These are phyloP conservation scores for Danio jaintianensis DNA, from an alignment of 2,797 vertebrate genomes.

Conservation along the genomic window DNA sequence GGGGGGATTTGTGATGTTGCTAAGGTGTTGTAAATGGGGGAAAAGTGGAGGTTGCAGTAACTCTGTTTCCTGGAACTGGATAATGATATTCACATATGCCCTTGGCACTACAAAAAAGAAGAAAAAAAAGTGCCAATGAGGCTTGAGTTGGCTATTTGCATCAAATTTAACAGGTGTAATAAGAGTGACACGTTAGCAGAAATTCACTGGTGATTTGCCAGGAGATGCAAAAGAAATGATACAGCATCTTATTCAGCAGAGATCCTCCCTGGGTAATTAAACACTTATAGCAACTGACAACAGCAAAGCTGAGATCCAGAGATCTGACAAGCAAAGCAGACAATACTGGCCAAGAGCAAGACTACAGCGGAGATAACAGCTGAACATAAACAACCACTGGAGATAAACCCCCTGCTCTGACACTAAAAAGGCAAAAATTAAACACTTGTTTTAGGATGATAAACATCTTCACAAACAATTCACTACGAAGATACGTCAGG, in stretches of 20 bases:
- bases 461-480: constrained; percentile 10
- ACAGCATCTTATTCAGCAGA: neutral
- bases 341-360: constrained; percentile 18
- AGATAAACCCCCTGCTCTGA: constrained; percentile 15
- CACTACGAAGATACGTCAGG: constrained; percentile 3
- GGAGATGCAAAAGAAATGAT: constrained; percentile 20
- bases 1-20: neutral
- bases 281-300: constrained; percentile 30
- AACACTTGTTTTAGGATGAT: constrained; percentile 15
- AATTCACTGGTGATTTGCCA: constrained; percentile 26
- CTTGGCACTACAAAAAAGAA: constrained; percentile 3
- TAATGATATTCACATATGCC: constrained; percentile 35
- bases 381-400: constrained; percentile 14
- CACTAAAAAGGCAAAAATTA: constrained; percentile 6
- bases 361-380: constrained; percentile 1
- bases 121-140: neutral
- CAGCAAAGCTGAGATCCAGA: constrained; percentile 26
- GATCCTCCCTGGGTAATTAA: constrained; percentile 24
- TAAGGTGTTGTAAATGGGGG: neutral
- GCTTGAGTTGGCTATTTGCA: constrained; percentile 22
- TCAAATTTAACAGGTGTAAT: constrained; percentile 18
- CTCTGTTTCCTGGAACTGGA: neutral
- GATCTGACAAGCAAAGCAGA: constrained; percentile 33
- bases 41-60: constrained; percentile 10
- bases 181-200: neutral